These are phyloP conservation scores for Allacma fusca DNA, from an alignment of 2,888 invertebrate genomes.

Conservation along the genomic window DNA sequence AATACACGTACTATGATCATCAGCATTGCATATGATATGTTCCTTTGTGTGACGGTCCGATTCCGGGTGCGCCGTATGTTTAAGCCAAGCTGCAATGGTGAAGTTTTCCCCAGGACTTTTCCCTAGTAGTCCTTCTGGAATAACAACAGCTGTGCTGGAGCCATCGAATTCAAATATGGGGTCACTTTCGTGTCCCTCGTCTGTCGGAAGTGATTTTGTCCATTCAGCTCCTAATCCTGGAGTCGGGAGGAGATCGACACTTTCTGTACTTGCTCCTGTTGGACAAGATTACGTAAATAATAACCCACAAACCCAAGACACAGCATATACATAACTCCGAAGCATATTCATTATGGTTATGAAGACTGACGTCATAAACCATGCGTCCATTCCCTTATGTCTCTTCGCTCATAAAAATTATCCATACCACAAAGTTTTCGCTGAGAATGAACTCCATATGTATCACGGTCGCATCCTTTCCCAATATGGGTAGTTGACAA, in stretches of 20 bases:
- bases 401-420: too few relatives aligned
- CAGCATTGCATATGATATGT: slow-evolving; percentile 95
- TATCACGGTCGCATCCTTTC: slow-evolving; percentile 95
- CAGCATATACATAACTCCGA: too few relatives aligned
- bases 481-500: slow-evolving; percentile 87
- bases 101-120: slow-evolving; percentile 83
- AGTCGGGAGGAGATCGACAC: slow-evolving; percentile 85
- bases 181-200: slow-evolving; percentile 82
- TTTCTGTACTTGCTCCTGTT: slow-evolving; percentile 78
- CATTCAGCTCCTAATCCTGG: slow-evolving; percentile 79
- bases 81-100: slow-evolving; percentile 93
- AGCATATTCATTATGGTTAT: too few relatives aligned
- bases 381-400: too few relatives aligned
- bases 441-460: slow-evolving; percentile 85
- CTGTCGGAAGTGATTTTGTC: slow-evolving; percentile 83
- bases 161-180: slow-evolving; percentile 97
- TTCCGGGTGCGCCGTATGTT: slow-evolving; percentile 82
- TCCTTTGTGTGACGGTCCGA: slow-evolving; percentile 92
- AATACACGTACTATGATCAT: slow-evolving; percentile 90
- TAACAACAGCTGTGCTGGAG: slow-evolving; percentile 81
- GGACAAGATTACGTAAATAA: slow-evolving; percentile 25
- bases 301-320: too few relatives aligned
- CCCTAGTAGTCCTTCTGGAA: slow-evolving; percentile 78
- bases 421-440: slow-evolving; percentile 83
- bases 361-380: too few relatives aligned